phyloP scores from a whole-genome alignment of 2,888 invertebrate genomes.

The Drosophila parthenogenetica region DNA sequence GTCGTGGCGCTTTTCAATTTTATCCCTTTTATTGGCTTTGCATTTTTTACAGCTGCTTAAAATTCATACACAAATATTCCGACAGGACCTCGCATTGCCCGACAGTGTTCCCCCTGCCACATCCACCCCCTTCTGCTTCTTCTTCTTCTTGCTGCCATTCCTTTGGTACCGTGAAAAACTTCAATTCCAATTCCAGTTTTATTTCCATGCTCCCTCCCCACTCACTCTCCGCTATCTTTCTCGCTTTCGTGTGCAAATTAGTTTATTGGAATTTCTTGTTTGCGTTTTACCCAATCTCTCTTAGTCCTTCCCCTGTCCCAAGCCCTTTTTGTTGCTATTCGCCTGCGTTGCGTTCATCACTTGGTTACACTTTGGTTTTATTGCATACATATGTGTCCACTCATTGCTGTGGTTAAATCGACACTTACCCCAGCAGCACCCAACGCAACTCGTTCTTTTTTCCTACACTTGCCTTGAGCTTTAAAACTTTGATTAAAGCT shows the following conservation, averaged over 20 bases:
- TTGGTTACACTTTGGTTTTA: constrained; percentile 39
- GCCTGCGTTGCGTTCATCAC: constrained; percentile 33
- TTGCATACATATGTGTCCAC: constrained; percentile 63
- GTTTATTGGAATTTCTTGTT: constrained; percentile 82
- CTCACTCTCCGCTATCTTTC: constrained; percentile 19
- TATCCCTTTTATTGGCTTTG: constrained; percentile 77
- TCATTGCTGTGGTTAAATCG: constrained; percentile 33
- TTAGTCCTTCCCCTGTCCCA: neutral
- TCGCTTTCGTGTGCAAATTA: constrained; percentile 81
- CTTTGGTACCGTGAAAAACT: constrained; percentile 4
- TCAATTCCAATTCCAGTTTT: constrained; percentile 18
- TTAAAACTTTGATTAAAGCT: constrained; percentile 5
- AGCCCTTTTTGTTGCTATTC: neutral
- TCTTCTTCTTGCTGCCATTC: no score
- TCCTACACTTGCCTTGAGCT: constrained; percentile 12
- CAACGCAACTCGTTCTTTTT: no score
- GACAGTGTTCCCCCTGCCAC: neutral
- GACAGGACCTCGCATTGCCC: constrained; percentile 37
- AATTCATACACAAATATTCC: constrained; percentile 76
- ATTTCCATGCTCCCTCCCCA: neutral
- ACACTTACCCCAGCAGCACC: neutral
- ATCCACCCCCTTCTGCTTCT: no score
- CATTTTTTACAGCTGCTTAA: constrained; percentile 74
- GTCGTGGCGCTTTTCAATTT: constrained; percentile 71
- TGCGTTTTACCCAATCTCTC: constrained; percentile 49